These are phyloP conservation scores for Pandion haliaetus DNA, from an alignment of 2,113 vertebrate species.

Conservation along the genomic window DNA sequence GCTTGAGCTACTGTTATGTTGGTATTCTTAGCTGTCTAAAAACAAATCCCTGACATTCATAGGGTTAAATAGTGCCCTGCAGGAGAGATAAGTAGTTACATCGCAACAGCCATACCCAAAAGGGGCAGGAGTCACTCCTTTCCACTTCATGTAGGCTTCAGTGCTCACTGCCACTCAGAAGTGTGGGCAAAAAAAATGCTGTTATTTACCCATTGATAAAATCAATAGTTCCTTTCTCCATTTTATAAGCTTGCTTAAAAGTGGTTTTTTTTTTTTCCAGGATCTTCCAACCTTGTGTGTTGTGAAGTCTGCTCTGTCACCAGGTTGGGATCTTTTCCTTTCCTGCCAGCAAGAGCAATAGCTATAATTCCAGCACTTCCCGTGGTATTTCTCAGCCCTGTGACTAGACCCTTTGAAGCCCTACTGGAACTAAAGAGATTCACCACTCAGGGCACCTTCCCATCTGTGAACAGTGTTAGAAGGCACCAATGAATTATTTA, in stretches of 20 bases:
- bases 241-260: background rate
- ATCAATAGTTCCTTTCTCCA: background rate
- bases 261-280: background rate
- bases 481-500: background rate
- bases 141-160: background rate
- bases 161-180: background rate
- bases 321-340: background rate
- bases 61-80: background rate
- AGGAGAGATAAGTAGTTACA: background rate
- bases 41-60: background rate
- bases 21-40: background rate
- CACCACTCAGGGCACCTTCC: background rate
- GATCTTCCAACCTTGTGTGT: background rate
- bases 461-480: background rate
- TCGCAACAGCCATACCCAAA: fast-evolving
- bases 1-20: background rate
- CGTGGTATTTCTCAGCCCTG: background rate
- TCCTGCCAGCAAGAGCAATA: background rate
- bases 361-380: background rate
- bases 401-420: background rate
- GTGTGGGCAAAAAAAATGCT: background rate
- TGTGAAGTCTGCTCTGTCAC: background rate
- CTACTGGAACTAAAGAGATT: background rate
- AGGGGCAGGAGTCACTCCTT: background rate
- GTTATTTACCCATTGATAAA: background rate